Base-by-base conservation (phyloP, 2,797 vertebrate species). In the Eulemur rubriventer region DNA sequence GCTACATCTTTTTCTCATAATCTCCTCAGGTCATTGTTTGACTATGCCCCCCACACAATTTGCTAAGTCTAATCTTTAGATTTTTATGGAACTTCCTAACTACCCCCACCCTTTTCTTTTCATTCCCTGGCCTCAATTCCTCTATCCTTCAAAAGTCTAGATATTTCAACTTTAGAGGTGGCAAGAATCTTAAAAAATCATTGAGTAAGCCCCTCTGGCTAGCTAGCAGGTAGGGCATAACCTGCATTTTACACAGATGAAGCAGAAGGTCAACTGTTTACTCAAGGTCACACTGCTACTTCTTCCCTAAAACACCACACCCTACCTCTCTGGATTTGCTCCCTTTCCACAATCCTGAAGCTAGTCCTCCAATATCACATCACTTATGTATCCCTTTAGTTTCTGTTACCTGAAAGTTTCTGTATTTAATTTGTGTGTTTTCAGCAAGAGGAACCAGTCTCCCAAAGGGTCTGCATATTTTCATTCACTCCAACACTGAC, bases 151-250 rank as follows among this genome's bases (percentile, higher is more conserved):
- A 73, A 92, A 88, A 84, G 13, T 65, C 59, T 82, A 87, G 50
- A 70, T 6, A 87, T 35, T 88, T 86, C 24, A 0, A 22, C 73
- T 88, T 92, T 67, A 63, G 46, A 86, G 35, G 9, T 52, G 10
- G 33, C 50, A 92, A 89, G 22, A 92, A 55, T 72, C 55, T 91
- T 87, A 50, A 85, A 72, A 84, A 96, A 84, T n/a, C 33, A 46
- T 4, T 63, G 38, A 46, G 33, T 55, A 88, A 88, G 82, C 28
- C 33, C 17, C 33, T 46, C 46, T 81, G 41, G 30, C 35, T 35
- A 83, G 70, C 28, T 63, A 48, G 43, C 35, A 81, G 28, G 69
- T 73, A 52, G 13, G 75, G 12, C 63, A 55, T 48, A 95, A 63
- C 33, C 9, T 81, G 41, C 35, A 81, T 81, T 85, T 81, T 67